Evolutionary conservation across 2,113 vertebrate genomes (phyloP).

Genomic region (Perognathus longimembris): DNA sequence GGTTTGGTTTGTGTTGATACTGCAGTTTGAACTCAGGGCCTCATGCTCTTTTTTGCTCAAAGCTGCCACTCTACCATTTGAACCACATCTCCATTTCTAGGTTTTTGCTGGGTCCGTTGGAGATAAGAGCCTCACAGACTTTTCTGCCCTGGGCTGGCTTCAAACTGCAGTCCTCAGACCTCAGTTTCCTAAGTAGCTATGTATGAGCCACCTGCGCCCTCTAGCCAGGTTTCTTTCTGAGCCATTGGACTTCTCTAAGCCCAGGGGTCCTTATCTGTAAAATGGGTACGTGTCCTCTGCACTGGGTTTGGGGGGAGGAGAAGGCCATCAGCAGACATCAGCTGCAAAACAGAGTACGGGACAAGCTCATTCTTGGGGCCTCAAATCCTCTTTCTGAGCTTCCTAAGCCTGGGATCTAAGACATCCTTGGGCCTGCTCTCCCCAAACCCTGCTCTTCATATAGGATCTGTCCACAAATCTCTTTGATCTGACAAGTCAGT

Average conservation of each 20-base stretch:
- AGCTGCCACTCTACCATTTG: too few relatives aligned
- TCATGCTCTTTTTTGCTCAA: too few relatives aligned
- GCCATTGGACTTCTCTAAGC: not conserved
- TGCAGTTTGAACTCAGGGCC: too few relatives aligned
- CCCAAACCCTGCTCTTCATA: not conserved
- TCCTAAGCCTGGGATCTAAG: not conserved
- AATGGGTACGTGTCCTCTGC: not conserved
- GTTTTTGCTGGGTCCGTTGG: too few relatives aligned
- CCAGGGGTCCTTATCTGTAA: not conserved
- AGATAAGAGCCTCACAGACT: too few relatives aligned
- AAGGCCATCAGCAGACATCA: not conserved
- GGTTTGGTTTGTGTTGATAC: not conserved
- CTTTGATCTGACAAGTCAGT: not conserved
- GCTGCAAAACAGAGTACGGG: not conserved
- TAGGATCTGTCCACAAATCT: not conserved
- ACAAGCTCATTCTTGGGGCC: not conserved
- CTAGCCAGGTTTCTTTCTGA: not conserved
- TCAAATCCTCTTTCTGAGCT: not conserved
- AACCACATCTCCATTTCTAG: too few relatives aligned
- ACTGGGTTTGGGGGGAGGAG: not conserved
- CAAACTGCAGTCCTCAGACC: too few relatives aligned
- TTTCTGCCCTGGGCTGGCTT: too few relatives aligned
- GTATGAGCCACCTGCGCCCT: too few relatives aligned
- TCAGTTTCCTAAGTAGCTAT: too few relatives aligned
- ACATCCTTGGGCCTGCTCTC: not conserved